A percentile compares a stretch with the other conserved stretches of the same genome.
These are phyloP conservation scores for Tachyglossus aculeatus DNA, from an alignment of 2,797 vertebrate species.

Conservation along the genomic window DNA sequence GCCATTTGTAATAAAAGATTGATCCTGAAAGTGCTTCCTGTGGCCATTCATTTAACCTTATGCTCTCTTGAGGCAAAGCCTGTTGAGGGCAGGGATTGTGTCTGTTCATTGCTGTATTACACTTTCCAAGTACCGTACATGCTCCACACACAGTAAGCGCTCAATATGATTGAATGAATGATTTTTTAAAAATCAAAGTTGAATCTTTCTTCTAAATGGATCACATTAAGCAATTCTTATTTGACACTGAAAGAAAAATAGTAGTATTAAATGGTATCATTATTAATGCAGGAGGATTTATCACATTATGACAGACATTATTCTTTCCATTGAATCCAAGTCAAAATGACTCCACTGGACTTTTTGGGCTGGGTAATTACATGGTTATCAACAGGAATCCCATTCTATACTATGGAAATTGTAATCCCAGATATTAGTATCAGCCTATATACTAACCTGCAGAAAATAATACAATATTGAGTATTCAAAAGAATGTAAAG, in stretches of 20 bases:
- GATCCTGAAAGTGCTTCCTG: background rate
- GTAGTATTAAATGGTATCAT: background rate
- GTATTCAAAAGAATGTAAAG: too few relatives aligned
- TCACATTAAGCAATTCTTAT: background rate
- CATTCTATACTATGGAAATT: background rate
- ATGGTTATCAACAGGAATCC: background rate
- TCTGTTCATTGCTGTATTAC: too few relatives aligned
- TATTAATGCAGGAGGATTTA: background rate
- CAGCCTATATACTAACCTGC: background rate
- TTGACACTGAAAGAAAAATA: background rate
- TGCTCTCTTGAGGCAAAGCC: too few relatives aligned
- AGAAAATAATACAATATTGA: too few relatives aligned
- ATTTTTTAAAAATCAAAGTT: background rate
- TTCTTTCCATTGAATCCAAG: background rate
- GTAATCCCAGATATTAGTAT: background rate
- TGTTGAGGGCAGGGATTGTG: too few relatives aligned
- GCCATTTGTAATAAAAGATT: background rate
- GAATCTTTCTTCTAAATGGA: background rate
- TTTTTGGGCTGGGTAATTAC: background rate
- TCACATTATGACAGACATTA: background rate
- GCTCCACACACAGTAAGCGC: rapidly evolving
- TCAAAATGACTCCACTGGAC: background rate
- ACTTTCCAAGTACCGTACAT: too few relatives aligned
- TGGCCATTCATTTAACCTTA: background rate
- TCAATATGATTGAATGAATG: background rate